phyloP scores from a whole-genome alignment of 2,888 invertebrate genomes.

The Ptychoptera albimana region DNA sequence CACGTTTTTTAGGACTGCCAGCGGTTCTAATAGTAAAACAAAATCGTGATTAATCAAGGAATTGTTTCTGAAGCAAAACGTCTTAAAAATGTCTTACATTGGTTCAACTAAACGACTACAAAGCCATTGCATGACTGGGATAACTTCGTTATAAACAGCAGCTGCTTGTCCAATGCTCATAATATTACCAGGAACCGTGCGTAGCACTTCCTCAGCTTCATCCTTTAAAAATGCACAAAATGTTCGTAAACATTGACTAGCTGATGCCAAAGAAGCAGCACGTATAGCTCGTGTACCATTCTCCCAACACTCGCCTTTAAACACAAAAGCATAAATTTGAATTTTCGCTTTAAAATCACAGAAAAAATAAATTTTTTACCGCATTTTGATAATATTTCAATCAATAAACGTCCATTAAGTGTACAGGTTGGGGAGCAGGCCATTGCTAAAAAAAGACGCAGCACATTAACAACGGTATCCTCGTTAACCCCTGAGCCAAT shows the following conservation, averaged over 20 bases:
- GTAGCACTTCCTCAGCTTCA: slow-evolving; percentile 36
- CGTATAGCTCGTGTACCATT: slow-evolving; percentile 63
- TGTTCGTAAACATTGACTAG: slow-evolving; percentile 73
- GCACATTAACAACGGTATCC: slow-evolving; percentile 62
- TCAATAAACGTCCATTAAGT: slow-evolving; percentile 74
- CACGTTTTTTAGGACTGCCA: slow-evolving; percentile 26
- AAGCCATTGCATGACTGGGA: slow-evolving; percentile 78
- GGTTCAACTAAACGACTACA: slow-evolving; percentile 73
- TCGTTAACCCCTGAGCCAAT: slow-evolving; percentile 47
- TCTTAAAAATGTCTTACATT: slow-evolving; percentile 37
- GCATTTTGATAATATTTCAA: slow-evolving; percentile 70
- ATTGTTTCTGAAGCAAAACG: background rate
- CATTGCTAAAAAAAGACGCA: slow-evolving; percentile 67
- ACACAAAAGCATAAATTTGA: no score
- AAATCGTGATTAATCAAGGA: background rate
- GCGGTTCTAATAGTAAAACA: slow-evolving; percentile 13
- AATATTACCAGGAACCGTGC: slow-evolving; percentile 37
- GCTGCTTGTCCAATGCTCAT: slow-evolving; percentile 43
- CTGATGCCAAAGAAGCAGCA: slow-evolving; percentile 78
- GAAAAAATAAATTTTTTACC: no score
- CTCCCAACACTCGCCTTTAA: slow-evolving; percentile 57
- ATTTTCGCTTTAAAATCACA: no score
- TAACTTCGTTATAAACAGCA: slow-evolving; percentile 77
- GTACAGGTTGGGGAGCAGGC: slow-evolving; percentile 80
- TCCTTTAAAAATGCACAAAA: slow-evolving; percentile 63